Evolutionary conservation across 2,888 invertebrate genomes (phyloP).

Genomic region (Orchesellides sinensis): DNA sequence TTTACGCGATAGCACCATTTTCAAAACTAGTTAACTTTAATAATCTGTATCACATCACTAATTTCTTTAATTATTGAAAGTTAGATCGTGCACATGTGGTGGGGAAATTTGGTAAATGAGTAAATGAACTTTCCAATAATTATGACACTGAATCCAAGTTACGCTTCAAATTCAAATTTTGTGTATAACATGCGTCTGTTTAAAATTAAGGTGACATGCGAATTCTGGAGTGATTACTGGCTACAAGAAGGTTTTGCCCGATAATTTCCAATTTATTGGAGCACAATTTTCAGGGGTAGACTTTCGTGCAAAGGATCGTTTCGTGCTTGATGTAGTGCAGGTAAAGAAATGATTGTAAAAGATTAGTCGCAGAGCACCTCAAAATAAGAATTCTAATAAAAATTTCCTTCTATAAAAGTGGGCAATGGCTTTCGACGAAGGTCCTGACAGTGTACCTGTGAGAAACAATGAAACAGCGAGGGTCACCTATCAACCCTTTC

Average conservation of each 20-base stretch:
- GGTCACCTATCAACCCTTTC: constrained; percentile 24
- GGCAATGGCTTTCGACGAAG: constrained; percentile 67
- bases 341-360: not conserved
- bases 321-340: constrained; percentile 41
- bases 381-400: not conserved
- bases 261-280: constrained; percentile 59
- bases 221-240: constrained; percentile 53
- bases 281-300: constrained; percentile 38
- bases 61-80: too few relatives aligned
- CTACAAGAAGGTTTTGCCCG: constrained; percentile 62
- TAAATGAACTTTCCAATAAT: not conserved
- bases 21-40: too few relatives aligned
- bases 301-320: constrained; percentile 55
- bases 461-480: constrained; percentile 17
- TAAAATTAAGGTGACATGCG: constrained; percentile 13
- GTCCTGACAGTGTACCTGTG: constrained; percentile 27
- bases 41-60: too few relatives aligned
- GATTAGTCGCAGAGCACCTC: not conserved
- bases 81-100: constrained; percentile 27
- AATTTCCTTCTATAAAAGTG: not conserved
- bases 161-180: not conserved
- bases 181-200: not conserved
- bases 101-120: constrained; percentile 37
- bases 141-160: not conserved
- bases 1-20: too few relatives aligned